A percentile compares a stretch with the other conserved stretches of the same genome.
phyloP scores from a whole-genome alignment of 2,888 invertebrate species.

The Neoaliturus tenellus region DNA sequence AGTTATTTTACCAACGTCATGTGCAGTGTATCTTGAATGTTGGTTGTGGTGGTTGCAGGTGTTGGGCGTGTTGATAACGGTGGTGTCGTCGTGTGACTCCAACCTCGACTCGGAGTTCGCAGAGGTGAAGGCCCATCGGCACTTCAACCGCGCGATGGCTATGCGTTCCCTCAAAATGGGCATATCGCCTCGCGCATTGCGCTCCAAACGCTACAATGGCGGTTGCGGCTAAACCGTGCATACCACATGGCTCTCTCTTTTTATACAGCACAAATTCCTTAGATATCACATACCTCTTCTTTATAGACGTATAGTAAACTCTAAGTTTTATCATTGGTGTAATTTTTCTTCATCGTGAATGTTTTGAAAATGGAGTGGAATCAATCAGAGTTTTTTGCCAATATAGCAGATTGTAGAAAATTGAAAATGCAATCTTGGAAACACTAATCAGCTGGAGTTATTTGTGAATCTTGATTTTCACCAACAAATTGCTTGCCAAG shows the following conservation, averaged over 20 bases:
- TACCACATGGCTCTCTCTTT: conserved; percentile 30
- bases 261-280: conserved; percentile 48
- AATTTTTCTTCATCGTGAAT: background rate
- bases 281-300: conserved; percentile 25
- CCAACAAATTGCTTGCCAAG: too few species aligned
- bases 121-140: conserved; percentile 83
- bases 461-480: too few species aligned
- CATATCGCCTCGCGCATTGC: conserved; percentile 64
- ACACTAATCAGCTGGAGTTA: conserved; percentile 23
- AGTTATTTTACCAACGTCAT: too few species aligned
- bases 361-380: conserved; percentile 14
- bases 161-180: conserved; percentile 82
- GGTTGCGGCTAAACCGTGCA: conserved; percentile 59
- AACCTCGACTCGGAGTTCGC: conserved; percentile 72
- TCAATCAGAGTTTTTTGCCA: background rate
- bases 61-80: conserved; percentile 88
- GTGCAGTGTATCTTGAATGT: too few species aligned
- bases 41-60: too few species aligned
- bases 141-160: conserved; percentile 93
- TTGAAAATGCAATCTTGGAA: conserved; percentile 23
- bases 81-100: conserved; percentile 84
- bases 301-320: conserved; percentile 18
- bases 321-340: conserved; percentile 5
- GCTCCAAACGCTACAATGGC: conserved; percentile 63
- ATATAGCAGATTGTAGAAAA: background rate